Percentiles rank a stretch among this genome's conserved stretches.
Evolutionary conservation across 1,140 invertebrate genomes (phyloP).

Genomic region (Psix sp.): DNA sequence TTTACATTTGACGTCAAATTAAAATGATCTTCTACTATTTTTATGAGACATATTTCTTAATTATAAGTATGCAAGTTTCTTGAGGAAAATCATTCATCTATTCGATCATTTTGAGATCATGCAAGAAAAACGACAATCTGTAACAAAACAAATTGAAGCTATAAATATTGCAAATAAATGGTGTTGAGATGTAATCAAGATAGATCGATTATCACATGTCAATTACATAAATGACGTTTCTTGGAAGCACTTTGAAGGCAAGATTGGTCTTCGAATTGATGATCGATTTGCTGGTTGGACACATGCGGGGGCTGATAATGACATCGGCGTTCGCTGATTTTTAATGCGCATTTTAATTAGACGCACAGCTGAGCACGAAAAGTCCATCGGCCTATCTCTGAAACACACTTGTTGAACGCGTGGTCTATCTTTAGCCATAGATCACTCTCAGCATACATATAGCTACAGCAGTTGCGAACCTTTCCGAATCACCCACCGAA

Average conservation of each 20-base stretch:
- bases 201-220: constrained; percentile 9
- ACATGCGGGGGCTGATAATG: constrained; percentile 18
- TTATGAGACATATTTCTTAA: no score
- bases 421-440: constrained; percentile 75
- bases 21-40: no score
- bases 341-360: constrained; percentile 61
- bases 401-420: constrained; percentile 77
- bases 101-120: no score
- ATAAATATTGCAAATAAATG: constrained; percentile 11
- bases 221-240: constrained; percentile 30
- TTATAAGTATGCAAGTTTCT: no score
- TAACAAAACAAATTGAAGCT: no score
- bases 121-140: no score
- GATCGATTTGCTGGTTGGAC: constrained; percentile 44
- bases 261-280: constrained; percentile 34
- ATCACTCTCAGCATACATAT: constrained; percentile 67
- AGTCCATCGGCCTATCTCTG: constrained; percentile 69
- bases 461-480: constrained; percentile 32
- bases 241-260: constrained; percentile 22
- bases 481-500: constrained; percentile 19
- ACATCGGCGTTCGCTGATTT: constrained; percentile 23
- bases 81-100: no score
- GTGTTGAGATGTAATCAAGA: constrained; percentile 4
- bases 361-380: constrained; percentile 51
- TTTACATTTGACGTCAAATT: no score